Evolutionary conservation across 2,797 vertebrate genomes (phyloP).

Genomic region (Halcyon smyrnensis): DNA sequence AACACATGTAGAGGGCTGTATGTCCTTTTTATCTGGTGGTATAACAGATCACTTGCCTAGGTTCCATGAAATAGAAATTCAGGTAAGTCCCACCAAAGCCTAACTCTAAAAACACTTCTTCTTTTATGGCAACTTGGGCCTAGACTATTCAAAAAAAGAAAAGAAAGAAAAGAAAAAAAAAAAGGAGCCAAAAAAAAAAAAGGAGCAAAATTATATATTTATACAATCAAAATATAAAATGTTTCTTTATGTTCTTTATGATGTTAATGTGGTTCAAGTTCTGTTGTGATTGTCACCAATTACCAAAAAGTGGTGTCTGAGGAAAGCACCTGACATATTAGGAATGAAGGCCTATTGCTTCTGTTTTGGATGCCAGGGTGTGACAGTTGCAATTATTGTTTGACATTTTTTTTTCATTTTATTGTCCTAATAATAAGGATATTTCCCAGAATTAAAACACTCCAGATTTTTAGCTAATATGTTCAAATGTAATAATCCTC

Average conservation of each 20-base stretch:
- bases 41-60: not conserved
- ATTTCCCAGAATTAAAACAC: not conserved
- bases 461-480: conserved; percentile 15
- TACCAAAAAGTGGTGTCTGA: not conserved
- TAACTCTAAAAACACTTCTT: not conserved
- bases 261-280: not conserved
- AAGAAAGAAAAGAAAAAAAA: not conserved
- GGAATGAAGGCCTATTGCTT: not conserved
- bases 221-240: not conserved
- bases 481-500: not conserved
- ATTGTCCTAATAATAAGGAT: not conserved
- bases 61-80: not conserved
- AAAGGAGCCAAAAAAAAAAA: no score
- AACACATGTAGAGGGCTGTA: not conserved
- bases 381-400: not conserved
- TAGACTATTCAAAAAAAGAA: not conserved
- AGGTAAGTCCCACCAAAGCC: not conserved
- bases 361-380: not conserved
- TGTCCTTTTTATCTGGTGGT: not conserved
- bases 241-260: not conserved
- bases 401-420: not conserved
- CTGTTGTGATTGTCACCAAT: not conserved
- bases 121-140: not conserved
- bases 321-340: not conserved
- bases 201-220: not conserved